Conservation (phyloP, 2,797 vertebrate species). For the Chelon labrosus region DNA sequence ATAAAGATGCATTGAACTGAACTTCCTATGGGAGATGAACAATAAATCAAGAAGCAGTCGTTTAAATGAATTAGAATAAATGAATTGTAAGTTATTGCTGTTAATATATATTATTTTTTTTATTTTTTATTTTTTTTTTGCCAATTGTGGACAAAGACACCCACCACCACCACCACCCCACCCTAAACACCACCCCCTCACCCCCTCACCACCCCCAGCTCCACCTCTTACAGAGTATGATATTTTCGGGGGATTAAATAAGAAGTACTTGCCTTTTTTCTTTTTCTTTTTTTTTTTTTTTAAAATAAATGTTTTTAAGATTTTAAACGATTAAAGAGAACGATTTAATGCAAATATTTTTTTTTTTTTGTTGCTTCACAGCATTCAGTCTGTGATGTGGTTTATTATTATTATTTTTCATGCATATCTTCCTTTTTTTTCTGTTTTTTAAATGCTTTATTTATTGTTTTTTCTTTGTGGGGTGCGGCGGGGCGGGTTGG, state of each 20-base stretch:
- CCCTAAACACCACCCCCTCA: too few relatives aligned
- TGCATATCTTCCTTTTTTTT: slow-evolving; percentile 82
- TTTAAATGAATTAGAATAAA: slow-evolving; percentile 83
- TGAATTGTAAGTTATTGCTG: slow-evolving; percentile 88
- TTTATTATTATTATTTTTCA: slow-evolving; percentile 63
- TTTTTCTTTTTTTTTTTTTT: not conserved
- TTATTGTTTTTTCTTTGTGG: slow-evolving; percentile 75
- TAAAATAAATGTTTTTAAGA: slow-evolving; percentile 83
- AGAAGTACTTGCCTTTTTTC: slow-evolving; percentile 84
- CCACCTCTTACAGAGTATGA: slow-evolving; percentile 76
- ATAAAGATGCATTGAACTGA: slow-evolving; percentile 86
- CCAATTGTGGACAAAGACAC: slow-evolving; percentile 83
- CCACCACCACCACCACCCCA: too few relatives aligned
- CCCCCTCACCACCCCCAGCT: slow-evolving; percentile 27
- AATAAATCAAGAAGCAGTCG: slow-evolving; percentile 81
- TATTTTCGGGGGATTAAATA: slow-evolving; percentile 80
- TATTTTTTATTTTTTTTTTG: slow-evolving; percentile 73
- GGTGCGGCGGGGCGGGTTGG: not conserved
- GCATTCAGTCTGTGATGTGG: slow-evolving; percentile 83
- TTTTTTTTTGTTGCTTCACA: slow-evolving; percentile 85
- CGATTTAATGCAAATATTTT: slow-evolving; percentile 91
- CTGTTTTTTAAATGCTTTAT: slow-evolving; percentile 76
- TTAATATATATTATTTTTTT: slow-evolving; percentile 76
- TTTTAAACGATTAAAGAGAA: slow-evolving; percentile 84
- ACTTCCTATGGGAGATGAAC: slow-evolving; percentile 88